These are phyloP conservation scores for Sorex maritimensis DNA, from an alignment of 2,797 vertebrate species.

Conservation along the genomic window DNA sequence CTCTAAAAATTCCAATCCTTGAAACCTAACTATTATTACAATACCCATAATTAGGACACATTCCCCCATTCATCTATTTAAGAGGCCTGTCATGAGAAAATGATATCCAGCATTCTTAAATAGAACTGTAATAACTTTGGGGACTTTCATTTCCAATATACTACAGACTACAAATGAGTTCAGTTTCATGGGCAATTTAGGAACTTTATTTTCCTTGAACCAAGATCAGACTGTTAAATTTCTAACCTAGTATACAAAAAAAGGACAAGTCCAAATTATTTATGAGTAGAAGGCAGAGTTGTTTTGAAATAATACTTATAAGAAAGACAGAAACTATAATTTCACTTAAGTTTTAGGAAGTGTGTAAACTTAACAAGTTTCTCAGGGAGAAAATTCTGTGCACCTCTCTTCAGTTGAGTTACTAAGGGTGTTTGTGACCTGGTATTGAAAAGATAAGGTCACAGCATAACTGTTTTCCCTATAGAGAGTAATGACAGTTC, in stretches of 20 bases:
- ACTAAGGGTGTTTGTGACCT: neutral
- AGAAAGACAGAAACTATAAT: neutral
- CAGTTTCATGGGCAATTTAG: conserved; percentile 16
- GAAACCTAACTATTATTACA: conserved; percentile 56
- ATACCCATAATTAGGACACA: conserved; percentile 33
- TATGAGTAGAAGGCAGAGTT: neutral
- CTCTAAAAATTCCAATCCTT: conserved; percentile 35
- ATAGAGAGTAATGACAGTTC: neutral
- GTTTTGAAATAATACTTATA: neutral
- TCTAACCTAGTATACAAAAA: neutral
- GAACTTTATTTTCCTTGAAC: neutral
- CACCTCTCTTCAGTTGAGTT: neutral
- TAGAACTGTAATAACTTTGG: neutral
- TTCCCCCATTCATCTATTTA: neutral
- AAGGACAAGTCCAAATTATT: neutral
- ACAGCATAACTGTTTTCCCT: neutral
- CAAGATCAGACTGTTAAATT: conserved; percentile 4
- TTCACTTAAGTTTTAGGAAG: neutral
- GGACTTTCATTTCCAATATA: conserved; percentile 53
- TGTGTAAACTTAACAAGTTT: neutral
- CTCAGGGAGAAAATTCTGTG: neutral
- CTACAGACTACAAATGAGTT: conserved; percentile 42
- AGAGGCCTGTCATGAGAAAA: conserved; percentile 57
- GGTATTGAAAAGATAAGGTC: neutral
- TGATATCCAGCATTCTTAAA: conserved; percentile 65